Percentiles rank a stretch among this genome's conserved stretches.
Conservation (phyloP, 2,888 invertebrate genomes). For the Rhagonycha fulva region DNA sequence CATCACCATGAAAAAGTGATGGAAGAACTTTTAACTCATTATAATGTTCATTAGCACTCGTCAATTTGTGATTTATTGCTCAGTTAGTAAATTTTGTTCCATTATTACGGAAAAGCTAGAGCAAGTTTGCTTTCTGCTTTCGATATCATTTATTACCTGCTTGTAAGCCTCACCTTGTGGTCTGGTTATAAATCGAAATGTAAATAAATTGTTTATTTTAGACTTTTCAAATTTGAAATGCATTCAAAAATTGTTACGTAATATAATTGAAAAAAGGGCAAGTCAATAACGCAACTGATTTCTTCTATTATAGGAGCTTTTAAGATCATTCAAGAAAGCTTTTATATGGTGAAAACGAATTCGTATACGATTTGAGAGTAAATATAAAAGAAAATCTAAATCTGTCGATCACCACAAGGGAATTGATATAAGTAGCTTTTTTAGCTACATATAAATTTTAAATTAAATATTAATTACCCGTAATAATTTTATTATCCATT, state of each 20-base stretch:
- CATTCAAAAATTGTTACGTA: background rate
- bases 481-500: background rate
- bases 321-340: background rate
- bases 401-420: background rate
- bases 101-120: background rate
- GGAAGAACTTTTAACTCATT: background rate
- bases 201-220: too few species aligned
- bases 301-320: background rate
- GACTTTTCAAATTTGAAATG: background rate
- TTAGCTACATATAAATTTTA: background rate
- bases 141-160: background rate
- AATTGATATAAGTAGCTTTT: background rate
- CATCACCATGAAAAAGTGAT: background rate
- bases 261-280: background rate
- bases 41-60: background rate
- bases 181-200: too few species aligned
- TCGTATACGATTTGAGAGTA: background rate
- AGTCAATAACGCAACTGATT: background rate
- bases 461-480: background rate
- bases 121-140: background rate
- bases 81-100: background rate
- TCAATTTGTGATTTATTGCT: background rate
- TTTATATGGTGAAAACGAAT: background rate
- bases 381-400: slow-evolving; percentile 2
- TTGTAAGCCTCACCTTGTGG: too few species aligned